phyloP scores from a whole-genome alignment of 2,797 vertebrate genomes.

The Falco naumanni region DNA sequence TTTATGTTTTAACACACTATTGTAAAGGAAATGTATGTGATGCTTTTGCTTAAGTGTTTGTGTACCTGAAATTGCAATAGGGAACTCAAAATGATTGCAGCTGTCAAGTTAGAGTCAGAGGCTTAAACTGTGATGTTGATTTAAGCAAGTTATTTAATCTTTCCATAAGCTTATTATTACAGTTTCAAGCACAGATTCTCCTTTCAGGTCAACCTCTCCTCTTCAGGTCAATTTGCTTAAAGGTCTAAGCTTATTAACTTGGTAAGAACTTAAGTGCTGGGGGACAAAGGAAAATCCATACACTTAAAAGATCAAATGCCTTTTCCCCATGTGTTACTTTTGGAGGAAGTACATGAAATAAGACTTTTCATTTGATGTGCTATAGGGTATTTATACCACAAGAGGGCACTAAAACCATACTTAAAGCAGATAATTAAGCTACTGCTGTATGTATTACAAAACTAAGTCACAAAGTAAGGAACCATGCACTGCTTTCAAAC shows the following conservation, averaged over 20 bases:
- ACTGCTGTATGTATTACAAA: neutral
- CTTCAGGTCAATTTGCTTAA: neutral
- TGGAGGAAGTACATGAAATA: neutral
- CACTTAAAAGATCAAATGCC: neutral
- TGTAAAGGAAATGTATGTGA: neutral
- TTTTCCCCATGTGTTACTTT: neutral
- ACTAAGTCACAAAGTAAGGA: neutral
- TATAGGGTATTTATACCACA: neutral
- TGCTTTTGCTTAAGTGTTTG: neutral
- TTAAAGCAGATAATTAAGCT: neutral
- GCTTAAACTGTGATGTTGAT: neutral
- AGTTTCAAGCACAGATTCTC: neutral
- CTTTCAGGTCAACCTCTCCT: neutral
- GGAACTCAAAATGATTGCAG: neutral
- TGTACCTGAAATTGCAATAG: neutral
- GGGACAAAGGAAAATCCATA: neutral
- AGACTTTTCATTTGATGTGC: neutral
- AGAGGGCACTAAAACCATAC: conserved; percentile 57
- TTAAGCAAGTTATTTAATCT: neutral
- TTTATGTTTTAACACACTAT: neutral
- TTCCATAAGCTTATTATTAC: neutral
- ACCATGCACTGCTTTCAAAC: neutral
- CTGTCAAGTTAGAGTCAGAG: neutral
- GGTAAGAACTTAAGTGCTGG: neutral
- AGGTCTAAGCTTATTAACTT: neutral